Conservation (phyloP, 2,113 vertebrate genomes). For the Rallus limicola region DNA sequence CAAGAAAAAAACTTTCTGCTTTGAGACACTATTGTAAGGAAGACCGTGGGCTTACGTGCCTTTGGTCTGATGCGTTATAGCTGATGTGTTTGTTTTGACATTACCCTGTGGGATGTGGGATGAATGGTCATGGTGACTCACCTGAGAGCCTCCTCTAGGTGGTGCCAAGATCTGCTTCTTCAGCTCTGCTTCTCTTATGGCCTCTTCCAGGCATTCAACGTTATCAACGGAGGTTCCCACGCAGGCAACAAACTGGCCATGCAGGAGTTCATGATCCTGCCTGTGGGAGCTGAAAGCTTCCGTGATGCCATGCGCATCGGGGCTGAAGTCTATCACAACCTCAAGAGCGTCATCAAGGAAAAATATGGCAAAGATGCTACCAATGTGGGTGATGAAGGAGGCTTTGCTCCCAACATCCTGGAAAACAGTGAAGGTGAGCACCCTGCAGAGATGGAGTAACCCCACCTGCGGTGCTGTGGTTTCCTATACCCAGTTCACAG, state of each 20-base stretch:
- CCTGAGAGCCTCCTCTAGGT: not conserved
- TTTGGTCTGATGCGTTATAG: not conserved
- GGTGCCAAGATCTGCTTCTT: not conserved
- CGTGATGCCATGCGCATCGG: conserved; percentile 89
- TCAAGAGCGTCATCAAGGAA: conserved; percentile 90
- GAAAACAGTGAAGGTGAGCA: conserved; percentile 92
- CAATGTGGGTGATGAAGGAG: conserved; percentile 91
- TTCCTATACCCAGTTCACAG: not conserved
- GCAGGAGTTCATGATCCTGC: conserved; percentile 95
- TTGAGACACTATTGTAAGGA: not conserved
- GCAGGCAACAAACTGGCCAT: conserved; percentile 92
- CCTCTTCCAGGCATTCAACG: conserved; percentile 86
- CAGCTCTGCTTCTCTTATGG: not conserved
- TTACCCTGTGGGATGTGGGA: not conserved
- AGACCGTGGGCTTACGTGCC: not conserved
- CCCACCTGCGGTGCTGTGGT: not conserved
- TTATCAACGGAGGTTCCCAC: conserved; percentile 92
- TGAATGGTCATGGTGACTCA: not conserved
- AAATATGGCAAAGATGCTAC: conserved; percentile 93
- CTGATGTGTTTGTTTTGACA: not conserved
- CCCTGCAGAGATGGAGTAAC: not conserved
- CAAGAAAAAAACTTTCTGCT: not conserved
- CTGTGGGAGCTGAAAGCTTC: conserved; percentile 92
- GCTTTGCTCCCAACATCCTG: conserved; percentile 92
- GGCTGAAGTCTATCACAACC: conserved; percentile 91